Percentiles rank a stretch among this genome's conserved stretches.
Evolutionary conservation across 2,113 vertebrate genomes (phyloP).

Genomic region (Beaufortia kweichowensis): DNA sequence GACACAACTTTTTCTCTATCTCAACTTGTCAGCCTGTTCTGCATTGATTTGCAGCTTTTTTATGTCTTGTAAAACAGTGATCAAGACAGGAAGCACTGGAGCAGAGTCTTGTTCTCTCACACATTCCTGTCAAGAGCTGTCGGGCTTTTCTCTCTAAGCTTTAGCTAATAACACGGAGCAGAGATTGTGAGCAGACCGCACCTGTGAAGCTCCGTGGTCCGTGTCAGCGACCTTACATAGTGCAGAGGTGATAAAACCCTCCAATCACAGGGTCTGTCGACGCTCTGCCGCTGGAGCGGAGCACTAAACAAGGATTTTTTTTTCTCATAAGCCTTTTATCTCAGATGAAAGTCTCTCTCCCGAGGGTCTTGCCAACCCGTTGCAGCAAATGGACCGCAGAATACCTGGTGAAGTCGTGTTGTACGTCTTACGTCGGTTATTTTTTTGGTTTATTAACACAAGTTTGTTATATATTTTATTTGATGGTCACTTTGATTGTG

Average conservation of each 20-base stretch:
- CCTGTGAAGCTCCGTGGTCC: slow-evolving; percentile 19
- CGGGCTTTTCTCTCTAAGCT: background rate
- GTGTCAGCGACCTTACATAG: slow-evolving; percentile 12
- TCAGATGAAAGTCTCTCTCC: slow-evolving; percentile 47
- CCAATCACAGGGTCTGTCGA: slow-evolving; percentile 23
- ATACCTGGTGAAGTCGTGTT: slow-evolving; percentile 33
- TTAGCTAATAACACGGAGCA: slow-evolving; percentile 26
- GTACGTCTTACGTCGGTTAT: background rate
- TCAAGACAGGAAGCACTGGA: background rate
- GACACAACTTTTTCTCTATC: background rate
- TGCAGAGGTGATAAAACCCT: background rate
- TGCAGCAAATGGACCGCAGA: slow-evolving; percentile 21
- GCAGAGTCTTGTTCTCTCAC: background rate
- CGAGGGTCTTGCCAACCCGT: slow-evolving; percentile 8
- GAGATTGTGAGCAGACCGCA: slow-evolving; percentile 16
- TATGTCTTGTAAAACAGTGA: background rate
- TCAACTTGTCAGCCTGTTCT: background rate
- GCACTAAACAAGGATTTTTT: slow-evolving; percentile 36
- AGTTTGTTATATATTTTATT: too few relatives aligned
- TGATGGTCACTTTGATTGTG: background rate
- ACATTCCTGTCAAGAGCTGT: background rate
- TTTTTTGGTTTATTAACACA: too few relatives aligned
- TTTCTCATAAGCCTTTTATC: slow-evolving; percentile 44
- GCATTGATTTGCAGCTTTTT: background rate
- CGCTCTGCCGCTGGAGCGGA: slow-evolving; percentile 15